Conservation (phyloP, 2,797 vertebrate genomes). For the Gymnoscopelus braueri region DNA sequence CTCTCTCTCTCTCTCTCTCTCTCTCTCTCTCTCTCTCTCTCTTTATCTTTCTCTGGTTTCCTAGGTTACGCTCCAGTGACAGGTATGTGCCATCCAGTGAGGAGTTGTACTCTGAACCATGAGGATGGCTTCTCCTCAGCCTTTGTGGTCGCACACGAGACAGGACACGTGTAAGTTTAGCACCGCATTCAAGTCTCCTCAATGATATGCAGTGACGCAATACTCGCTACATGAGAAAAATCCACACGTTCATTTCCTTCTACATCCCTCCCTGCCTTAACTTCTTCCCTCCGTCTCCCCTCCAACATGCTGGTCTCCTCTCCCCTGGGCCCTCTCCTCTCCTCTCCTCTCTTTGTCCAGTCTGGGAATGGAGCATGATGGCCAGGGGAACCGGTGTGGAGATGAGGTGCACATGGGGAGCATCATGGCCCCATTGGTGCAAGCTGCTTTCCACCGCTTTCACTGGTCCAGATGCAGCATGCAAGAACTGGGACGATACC, state of each 20-base stretch:
- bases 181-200: background rate
- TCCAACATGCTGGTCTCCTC: slow-evolving; percentile 23
- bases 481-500: slow-evolving; percentile 93
- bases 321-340: slow-evolving; percentile 15
- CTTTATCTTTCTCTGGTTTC: slow-evolving; percentile 23
- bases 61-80: slow-evolving; percentile 97
- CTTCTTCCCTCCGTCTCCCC: background rate
- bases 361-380: slow-evolving; percentile 97
- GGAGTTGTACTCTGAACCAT: slow-evolving; percentile 98
- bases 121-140: slow-evolving; percentile 98
- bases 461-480: slow-evolving; percentile 99
- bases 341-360: slow-evolving; percentile 66
- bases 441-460: slow-evolving; percentile 97
- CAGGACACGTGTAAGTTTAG: slow-evolving; percentile 95
- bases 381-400: slow-evolving; percentile 96
- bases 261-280: background rate
- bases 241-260: background rate
- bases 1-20: background rate
- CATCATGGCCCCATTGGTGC: slow-evolving; percentile 98
- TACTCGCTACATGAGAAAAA: background rate
- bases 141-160: slow-evolving; percentile 98
- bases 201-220: background rate
- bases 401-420: slow-evolving; percentile 98
- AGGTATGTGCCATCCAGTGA: slow-evolving; percentile 97
- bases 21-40: background rate